These are phyloP conservation scores for Glareola pratincola DNA, from an alignment of 2,113 vertebrate species.

Conservation along the genomic window DNA sequence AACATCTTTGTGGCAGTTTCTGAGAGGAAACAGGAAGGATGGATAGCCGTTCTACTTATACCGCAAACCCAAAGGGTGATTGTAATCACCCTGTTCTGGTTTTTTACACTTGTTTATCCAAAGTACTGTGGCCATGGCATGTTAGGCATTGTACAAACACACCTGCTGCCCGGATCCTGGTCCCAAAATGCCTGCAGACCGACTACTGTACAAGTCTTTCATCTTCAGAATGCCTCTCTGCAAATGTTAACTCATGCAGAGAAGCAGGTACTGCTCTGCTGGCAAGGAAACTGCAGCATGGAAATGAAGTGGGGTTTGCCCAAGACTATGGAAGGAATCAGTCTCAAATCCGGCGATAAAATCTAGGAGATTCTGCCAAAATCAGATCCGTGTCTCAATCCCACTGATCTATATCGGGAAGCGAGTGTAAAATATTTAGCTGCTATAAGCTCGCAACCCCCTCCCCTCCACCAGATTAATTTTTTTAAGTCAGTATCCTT, in stretches of 20 bases:
- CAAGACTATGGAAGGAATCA: background rate
- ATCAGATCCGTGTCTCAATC: background rate
- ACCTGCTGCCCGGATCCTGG: background rate
- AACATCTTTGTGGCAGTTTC: background rate
- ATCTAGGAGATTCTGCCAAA: background rate
- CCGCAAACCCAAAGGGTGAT: background rate
- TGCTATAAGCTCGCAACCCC: background rate
- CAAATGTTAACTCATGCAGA: background rate
- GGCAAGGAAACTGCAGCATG: background rate
- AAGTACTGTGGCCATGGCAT: background rate
- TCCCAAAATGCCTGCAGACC: background rate
- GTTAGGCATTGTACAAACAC: conserved; percentile 25
- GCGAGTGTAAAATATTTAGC: background rate
- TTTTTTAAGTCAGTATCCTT: background rate
- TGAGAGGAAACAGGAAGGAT: background rate
- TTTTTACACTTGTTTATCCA: conserved; percentile 12
- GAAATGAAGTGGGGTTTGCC: background rate
- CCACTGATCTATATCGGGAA: background rate
- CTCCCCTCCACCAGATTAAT: background rate
- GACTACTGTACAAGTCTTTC: background rate
- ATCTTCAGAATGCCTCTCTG: background rate
- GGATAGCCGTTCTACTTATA: background rate
- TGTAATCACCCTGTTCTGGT: background rate
- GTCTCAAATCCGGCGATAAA: background rate
- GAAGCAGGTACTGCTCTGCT: background rate